Percentiles rank a stretch among this genome's conserved stretches.
phyloP scores from a whole-genome alignment of 2,888 invertebrate species.

The Gnatocerus cornutus region DNA sequence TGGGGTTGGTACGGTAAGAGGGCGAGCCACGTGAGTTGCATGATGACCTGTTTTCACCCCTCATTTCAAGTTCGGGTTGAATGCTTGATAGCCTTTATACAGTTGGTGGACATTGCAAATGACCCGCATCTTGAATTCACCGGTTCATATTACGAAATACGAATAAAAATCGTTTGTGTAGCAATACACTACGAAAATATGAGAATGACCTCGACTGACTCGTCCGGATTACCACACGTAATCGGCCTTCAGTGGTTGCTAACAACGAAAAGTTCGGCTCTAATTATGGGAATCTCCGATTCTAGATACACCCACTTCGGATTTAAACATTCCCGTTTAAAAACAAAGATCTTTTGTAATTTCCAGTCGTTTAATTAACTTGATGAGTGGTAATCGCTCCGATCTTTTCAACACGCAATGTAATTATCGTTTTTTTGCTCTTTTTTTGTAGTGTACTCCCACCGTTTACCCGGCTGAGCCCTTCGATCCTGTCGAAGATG shows the following conservation, averaged over 20 bases:
- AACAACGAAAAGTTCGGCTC: constrained; percentile 14
- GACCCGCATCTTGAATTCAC: too few relatives aligned
- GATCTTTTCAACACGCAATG: not conserved
- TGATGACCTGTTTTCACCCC: constrained; percentile 30
- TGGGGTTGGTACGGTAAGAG: constrained; percentile 7
- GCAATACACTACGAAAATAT: not conserved
- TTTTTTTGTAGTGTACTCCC: constrained; percentile 83
- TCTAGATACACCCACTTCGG: not conserved
- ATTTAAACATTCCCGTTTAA: not conserved
- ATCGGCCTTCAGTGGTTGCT: constrained; percentile 33
- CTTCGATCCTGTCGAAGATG: constrained; percentile 90
- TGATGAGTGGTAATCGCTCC: too few relatives aligned
- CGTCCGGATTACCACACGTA: constrained; percentile 21
- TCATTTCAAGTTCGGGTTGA: too few relatives aligned
- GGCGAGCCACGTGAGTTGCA: constrained; percentile 3
- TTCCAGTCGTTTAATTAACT: too few relatives aligned
- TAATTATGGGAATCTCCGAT: constrained; percentile 15
- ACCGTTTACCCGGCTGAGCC: constrained; percentile 91
- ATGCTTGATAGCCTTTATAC: too few relatives aligned
- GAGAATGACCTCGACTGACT: constrained; percentile 32
- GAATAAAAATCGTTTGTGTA: not conserved
- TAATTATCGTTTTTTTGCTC: not conserved
- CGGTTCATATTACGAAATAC: too few relatives aligned
- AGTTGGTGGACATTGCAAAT: too few relatives aligned
- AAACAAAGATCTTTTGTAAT: too few relatives aligned